Conservation (phyloP, 1,140 invertebrate species). For the Hylyphantes graminicola region DNA sequence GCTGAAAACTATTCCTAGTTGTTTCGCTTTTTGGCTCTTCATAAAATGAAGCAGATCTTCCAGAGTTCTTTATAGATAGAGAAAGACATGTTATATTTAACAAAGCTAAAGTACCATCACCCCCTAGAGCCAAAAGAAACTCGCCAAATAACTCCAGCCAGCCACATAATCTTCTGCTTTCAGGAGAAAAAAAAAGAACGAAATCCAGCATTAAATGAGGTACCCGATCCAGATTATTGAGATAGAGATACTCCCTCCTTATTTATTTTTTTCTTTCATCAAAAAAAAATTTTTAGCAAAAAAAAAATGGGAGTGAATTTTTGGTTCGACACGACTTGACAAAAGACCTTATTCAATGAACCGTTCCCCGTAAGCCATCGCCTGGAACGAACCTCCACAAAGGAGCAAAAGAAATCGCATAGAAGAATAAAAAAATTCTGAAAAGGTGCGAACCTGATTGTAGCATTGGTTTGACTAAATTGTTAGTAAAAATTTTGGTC, state of each 20-base stretch:
- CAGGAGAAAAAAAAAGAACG: neutral
- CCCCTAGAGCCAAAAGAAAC: neutral
- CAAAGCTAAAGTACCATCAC: too few relatives aligned
- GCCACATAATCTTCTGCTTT: slow-evolving; percentile 39
- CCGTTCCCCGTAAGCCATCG: slow-evolving; percentile 29
- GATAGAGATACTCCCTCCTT: slow-evolving; percentile 12
- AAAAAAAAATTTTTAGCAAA: neutral
- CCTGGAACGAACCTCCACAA: slow-evolving; percentile 8
- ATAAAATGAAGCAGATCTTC: too few relatives aligned
- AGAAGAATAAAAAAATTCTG: slow-evolving; percentile 21
- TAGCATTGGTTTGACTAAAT: neutral
- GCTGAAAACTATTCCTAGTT: too few relatives aligned
- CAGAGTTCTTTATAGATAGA: too few relatives aligned
- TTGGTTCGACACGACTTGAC: slow-evolving; percentile 32
- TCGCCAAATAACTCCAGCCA: slow-evolving; percentile 35
- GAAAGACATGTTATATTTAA: too few relatives aligned
- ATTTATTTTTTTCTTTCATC: neutral
- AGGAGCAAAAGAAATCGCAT: slow-evolving; percentile 5
- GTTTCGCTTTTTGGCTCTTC: too few relatives aligned
- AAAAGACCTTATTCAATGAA: slow-evolving; percentile 37
- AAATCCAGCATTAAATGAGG: slow-evolving; percentile 41
- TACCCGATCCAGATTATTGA: slow-evolving; percentile 45
- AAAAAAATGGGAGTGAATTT: neutral
- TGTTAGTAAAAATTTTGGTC: too few relatives aligned
- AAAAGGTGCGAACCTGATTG: slow-evolving; percentile 35